These are phyloP conservation scores for Pterophyllum scalare DNA, from an alignment of 2,113 vertebrate species.

Conservation along the genomic window DNA sequence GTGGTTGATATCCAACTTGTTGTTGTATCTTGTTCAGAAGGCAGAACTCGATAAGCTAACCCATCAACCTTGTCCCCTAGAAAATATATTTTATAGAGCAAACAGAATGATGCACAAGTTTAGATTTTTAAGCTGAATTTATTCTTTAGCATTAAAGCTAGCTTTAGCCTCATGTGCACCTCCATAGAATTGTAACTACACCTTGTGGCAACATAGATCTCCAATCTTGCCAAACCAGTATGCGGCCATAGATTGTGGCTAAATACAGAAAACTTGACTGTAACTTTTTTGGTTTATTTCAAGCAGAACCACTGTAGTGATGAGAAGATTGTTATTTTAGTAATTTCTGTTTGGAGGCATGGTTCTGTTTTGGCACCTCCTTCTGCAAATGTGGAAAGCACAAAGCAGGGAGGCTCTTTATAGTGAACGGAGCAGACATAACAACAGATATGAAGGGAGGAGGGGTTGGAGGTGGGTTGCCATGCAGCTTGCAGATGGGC, in stretches of 20 bases:
- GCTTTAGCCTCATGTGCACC: not conserved
- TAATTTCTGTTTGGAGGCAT: not conserved
- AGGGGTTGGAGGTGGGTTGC: not conserved
- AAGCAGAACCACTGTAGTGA: not conserved
- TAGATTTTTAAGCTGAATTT: not conserved
- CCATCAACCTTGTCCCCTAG: not conserved
- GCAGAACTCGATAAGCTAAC: not conserved
- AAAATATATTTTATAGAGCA: constrained; percentile 3
- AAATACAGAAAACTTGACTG: not conserved
- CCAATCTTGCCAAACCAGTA: not conserved
- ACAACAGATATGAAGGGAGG: not conserved
- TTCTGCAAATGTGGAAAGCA: not conserved
- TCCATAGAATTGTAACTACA: constrained; percentile 3
- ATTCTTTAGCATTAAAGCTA: not conserved
- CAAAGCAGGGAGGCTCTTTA: not conserved
- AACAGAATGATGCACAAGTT: not conserved
- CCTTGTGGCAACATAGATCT: not conserved
- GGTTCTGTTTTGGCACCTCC: not conserved
- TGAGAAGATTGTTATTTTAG: not conserved
- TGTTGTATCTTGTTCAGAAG: not conserved
- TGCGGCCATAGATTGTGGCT: not conserved
- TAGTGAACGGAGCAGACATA: not conserved
- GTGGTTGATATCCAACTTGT: not conserved
- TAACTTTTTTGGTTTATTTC: not conserved
- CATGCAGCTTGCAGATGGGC: not conserved